Evolutionary conservation across 2,113 vertebrate genomes (phyloP).

Genomic region (Dicaeum eximium): DNA sequence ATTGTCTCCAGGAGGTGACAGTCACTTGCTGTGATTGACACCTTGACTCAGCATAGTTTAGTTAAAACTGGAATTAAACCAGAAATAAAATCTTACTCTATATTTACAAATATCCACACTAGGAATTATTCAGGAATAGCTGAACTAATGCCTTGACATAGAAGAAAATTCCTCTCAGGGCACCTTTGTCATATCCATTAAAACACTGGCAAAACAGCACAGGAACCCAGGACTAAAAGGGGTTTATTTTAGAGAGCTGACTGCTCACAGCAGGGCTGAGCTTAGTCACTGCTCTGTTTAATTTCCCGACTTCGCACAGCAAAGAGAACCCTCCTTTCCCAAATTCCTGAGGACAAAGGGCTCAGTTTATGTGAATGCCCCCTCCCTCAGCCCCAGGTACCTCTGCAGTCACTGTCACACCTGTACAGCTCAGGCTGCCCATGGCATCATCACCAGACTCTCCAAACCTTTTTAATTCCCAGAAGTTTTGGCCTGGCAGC

Average conservation of each 20-base stretch:
- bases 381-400: background rate
- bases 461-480: background rate
- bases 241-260: background rate
- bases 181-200: background rate
- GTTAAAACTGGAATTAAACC: background rate
- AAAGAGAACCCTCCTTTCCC: background rate
- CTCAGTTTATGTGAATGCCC: background rate
- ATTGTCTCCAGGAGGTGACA: background rate
- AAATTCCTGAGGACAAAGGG: background rate
- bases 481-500: background rate
- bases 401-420: background rate
- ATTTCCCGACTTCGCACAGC: background rate
- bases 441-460: background rate
- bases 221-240: background rate
- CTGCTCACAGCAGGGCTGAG: background rate
- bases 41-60: background rate
- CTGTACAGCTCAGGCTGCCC: background rate
- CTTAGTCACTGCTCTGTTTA: background rate
- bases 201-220: background rate
- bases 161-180: background rate
- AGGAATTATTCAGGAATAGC: background rate
- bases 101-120: background rate
- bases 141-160: background rate
- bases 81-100: background rate
- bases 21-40: background rate